Evolutionary conservation across 2,113 vertebrate genomes (phyloP).

Genomic region (Columbina picui): DNA sequence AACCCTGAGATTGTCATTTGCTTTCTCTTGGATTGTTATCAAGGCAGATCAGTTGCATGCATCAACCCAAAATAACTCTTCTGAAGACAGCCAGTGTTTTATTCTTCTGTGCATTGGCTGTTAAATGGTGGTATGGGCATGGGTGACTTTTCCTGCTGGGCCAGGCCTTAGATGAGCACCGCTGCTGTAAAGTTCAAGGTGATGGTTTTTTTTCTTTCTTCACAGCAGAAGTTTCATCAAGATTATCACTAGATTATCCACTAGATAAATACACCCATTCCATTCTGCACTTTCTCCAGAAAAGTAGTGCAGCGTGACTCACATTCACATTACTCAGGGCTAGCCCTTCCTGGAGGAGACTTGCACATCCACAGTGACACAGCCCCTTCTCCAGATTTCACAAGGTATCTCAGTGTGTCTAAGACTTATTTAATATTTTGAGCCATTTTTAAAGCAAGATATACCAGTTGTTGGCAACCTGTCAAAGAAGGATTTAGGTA

Average conservation of each 20-base stretch:
- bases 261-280: neutral
- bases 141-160: neutral
- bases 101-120: neutral
- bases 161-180: neutral
- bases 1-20: neutral
- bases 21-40: neutral
- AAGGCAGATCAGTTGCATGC: neutral
- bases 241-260: neutral
- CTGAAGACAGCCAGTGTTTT: neutral
- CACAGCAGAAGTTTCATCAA: neutral
- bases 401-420: neutral
- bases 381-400: neutral
- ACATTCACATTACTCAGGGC: neutral
- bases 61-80: neutral
- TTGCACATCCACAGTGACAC: neutral
- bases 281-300: neutral
- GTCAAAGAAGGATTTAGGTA: neutral
- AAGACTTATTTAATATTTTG: neutral
- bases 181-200: neutral
- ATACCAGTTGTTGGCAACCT: neutral
- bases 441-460: neutral
- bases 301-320: neutral
- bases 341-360: neutral
- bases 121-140: neutral
- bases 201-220: accelerated